Evolutionary conservation across 2,888 invertebrate genomes (phyloP), one percentile per base, ranked within the genome.

Genomic region (Himalopsyche anomala): DNA sequence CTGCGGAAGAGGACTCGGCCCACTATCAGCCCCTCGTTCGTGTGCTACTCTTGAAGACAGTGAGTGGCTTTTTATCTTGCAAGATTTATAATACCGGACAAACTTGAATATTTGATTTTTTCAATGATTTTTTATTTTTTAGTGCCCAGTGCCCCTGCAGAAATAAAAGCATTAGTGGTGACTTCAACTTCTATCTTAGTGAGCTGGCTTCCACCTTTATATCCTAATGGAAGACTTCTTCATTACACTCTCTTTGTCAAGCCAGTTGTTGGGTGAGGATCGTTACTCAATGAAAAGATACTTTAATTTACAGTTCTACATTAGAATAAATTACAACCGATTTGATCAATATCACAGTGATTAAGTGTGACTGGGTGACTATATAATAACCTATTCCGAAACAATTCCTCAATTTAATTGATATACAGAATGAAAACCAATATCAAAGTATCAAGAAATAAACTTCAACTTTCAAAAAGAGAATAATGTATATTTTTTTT

Each of bases 31-130:
- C 83, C 94, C 96, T 55, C 93, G 96, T 88, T 95, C 94, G 91
- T 97, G 97, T 91, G 92, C 94, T 89, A 98, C 97, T 0, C 94
- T 95, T 87, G 96, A 97, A 90, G 97, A 97, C 91, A 94, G 96
- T 96, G 90, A 91, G 92, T 90, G n/a, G 4, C 38, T 9, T 45
- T 28, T 12, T 45, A 9, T 80, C 3, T 36, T 5, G 4, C 6
- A 28, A n/a, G 5, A 15, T 42, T 36, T 9, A n/a, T 80, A 6
- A 3, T 42, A 80, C n/a, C 3, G 15, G 28, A n/a, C 12, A 4
- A 5, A 4, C 15, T 19, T 74, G 0, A 80, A 80, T 80, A n/a
- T n/a, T 40, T 11, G 9, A 9, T 45, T 36, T 74, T 11, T 81
- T 3, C 55, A 28, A 15, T 36, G 2, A 0, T 11, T 40, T 0